phyloP scores from a whole-genome alignment of 2,888 invertebrate species.

The Agrilus biguttatus region DNA sequence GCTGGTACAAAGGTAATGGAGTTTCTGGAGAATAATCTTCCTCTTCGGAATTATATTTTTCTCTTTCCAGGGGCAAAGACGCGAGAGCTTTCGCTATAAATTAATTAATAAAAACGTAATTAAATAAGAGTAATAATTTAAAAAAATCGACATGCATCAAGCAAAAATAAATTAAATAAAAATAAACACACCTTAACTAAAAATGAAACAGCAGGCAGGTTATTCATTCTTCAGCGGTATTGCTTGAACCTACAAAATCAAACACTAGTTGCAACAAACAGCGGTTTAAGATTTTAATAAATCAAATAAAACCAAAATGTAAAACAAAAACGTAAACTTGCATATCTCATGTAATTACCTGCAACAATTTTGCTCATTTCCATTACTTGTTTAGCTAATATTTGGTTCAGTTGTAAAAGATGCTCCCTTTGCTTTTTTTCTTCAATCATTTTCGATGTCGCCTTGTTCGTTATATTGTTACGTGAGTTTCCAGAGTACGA shows the following conservation, averaged over 20 bases:
- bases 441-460: conserved; percentile 39
- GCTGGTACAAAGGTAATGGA: conserved; percentile 71
- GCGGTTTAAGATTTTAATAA: background rate
- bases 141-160: conserved; percentile 7
- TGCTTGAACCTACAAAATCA: conserved; percentile 28
- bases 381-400: conserved; percentile 85
- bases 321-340: conserved; percentile 13
- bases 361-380: conserved; percentile 92
- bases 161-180: conserved; percentile 18
- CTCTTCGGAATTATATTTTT: conserved; percentile 43
- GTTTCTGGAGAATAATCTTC: conserved; percentile 64
- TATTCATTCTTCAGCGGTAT: conserved; percentile 23
- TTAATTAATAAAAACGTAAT: background rate
- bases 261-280: conserved; percentile 14
- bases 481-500: conserved; percentile 15
- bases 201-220: conserved; percentile 13
- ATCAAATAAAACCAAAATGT: conserved; percentile 8
- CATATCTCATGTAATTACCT: conserved; percentile 41
- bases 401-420: conserved; percentile 79
- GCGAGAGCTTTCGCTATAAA: conserved; percentile 53
- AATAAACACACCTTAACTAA: conserved; percentile 16
- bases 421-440: conserved; percentile 83
- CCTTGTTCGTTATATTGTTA: conserved; percentile 26
- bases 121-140: background rate
- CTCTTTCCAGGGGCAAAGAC: conserved; percentile 44